Percentiles rank a stretch among this genome's conserved stretches.
phyloP scores from a whole-genome alignment of 2,797 vertebrate species.

The Pelodytes ibericus region DNA sequence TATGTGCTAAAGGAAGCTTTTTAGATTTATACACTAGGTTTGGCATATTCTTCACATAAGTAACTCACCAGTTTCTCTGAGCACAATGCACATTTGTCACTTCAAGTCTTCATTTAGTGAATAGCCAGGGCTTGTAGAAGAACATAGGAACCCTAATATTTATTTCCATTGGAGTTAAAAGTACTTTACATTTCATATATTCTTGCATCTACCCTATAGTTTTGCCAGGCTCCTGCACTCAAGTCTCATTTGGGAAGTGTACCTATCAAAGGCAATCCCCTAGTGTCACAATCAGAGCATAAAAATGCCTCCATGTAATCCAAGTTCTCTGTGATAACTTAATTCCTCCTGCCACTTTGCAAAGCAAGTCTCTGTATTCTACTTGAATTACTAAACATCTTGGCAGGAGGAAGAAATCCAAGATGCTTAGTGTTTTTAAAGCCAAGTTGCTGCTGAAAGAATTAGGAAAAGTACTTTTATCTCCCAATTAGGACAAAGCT shows the following conservation, averaged over 20 bases:
- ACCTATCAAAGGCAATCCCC: slow-evolving; percentile 14
- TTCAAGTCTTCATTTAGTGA: no score
- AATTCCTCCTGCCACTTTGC: slow-evolving; percentile 19
- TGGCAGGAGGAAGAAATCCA: slow-evolving; percentile 22
- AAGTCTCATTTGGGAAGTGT: slow-evolving; percentile 17
- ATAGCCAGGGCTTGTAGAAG: no score
- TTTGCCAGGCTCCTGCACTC: not conserved
- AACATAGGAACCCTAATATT: no score
- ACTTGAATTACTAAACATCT: slow-evolving; percentile 35
- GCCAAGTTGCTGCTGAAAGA: not conserved
- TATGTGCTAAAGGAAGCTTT: no score
- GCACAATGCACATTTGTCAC: no score
- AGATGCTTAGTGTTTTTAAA: slow-evolving; percentile 8
- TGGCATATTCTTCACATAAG: no score
- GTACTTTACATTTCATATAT: no score
- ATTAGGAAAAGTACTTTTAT: not conserved
- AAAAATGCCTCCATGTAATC: not conserved
- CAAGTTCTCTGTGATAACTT: slow-evolving; percentile 18
- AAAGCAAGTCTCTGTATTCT: slow-evolving; percentile 6
- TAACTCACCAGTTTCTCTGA: no score
- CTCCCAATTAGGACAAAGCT: no score
- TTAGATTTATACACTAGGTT: no score
- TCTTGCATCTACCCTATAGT: no score
- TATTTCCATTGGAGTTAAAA: no score
- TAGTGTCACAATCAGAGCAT: slow-evolving; percentile 9